phyloP scores from a whole-genome alignment of 2,113 vertebrate genomes.

The Calyptomena viridis region DNA sequence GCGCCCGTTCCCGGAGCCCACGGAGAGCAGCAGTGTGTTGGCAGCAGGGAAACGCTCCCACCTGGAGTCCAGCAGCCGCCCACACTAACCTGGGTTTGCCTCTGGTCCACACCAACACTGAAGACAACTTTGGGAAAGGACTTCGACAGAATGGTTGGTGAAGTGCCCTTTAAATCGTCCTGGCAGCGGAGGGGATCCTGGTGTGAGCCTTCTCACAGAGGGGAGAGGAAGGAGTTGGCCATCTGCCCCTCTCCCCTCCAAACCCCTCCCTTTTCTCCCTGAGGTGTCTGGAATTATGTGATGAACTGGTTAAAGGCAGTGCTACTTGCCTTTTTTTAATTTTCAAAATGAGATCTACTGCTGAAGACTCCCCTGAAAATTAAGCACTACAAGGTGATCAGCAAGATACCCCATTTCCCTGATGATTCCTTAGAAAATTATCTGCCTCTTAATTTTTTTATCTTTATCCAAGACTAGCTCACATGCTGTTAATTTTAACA shows the following conservation, averaged over 20 bases:
- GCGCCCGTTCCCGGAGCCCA: constrained; percentile 78
- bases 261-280: neutral
- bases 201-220: neutral
- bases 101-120: neutral
- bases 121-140: neutral
- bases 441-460: neutral
- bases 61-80: constrained; percentile 92
- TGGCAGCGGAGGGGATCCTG: neutral
- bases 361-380: neutral
- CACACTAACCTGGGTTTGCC: constrained; percentile 75
- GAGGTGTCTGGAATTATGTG: neutral
- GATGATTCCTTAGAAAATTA: neutral
- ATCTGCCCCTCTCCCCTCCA: neutral
- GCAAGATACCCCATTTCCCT: neutral
- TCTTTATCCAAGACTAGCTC: neutral
- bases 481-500: neutral
- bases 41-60: constrained; percentile 81
- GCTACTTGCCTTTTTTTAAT: neutral
- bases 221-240: neutral
- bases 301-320: neutral
- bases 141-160: constrained; percentile 1
- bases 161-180: neutral
- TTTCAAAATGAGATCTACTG: neutral
- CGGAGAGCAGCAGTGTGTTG: constrained; percentile 61
- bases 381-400: neutral